Evolutionary conservation across 2,888 invertebrate genomes (phyloP), one percentile per base, ranked within the genome.

Genomic region (Xestia sexstrigata): DNA sequence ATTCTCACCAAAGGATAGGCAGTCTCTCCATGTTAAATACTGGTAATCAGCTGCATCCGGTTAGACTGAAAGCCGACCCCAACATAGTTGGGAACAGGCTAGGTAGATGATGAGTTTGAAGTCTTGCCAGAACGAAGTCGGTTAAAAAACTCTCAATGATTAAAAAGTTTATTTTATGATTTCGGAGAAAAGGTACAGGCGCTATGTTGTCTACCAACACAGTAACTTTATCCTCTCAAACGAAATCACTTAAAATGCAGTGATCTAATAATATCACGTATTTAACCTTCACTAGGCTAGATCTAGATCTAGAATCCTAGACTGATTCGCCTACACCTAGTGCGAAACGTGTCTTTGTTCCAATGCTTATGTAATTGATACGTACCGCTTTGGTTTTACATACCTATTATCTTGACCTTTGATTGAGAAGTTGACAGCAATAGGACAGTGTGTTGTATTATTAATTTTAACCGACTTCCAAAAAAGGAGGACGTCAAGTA

Each of bases 221-320:
- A 45, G 58, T 67, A 45, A 62, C 20, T 45, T 58, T 35, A 35
- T 20, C 23, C 4, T 52, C 26, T 52, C n/a, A 45, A 17, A 52
- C n/a, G 3, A 42, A 63, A 68, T 58, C 35, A 65, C 13, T 69
- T 74, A 79, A 69, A 81, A 70, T 65, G 74, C 42, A 65, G 15
- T 74, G 65, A 52, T 79, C 58, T 81, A 81, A 81, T 69, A 79
- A 55, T 69, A 52, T 49, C 26, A 42, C 13, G 2, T 26, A 55
- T 55, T 52, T 81, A 80, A 75, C 79, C 82, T 80, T 80, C 82
- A 39, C 1, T 45, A 13, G 11, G 58, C 26, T 42, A 63, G 55
- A 70, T 65, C 47, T 47, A 52, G 4, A 67, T 65, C 47, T 47
- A 52, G 4, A 67, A 13, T 49, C 6, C 63, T 47, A 81, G 66